phyloP scores from a whole-genome alignment of 2,888 invertebrate genomes.

The Brachypterus glaber region DNA sequence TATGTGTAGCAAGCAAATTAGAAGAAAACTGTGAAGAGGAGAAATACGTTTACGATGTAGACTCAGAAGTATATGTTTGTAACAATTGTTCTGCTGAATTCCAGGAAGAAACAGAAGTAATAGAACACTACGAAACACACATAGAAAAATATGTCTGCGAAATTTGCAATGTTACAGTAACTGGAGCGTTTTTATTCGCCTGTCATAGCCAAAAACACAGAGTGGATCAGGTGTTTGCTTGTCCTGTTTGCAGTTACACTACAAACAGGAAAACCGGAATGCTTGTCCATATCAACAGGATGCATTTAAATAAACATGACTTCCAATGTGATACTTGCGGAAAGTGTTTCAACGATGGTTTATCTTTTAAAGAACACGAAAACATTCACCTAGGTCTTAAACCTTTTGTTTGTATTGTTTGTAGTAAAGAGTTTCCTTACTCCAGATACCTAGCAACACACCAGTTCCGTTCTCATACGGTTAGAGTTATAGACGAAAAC shows the following conservation, averaged over 20 bases:
- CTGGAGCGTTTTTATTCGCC: constrained; percentile 30
- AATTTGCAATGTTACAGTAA: constrained; percentile 26
- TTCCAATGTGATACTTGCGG: constrained; percentile 43
- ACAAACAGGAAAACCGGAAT: constrained; percentile 14
- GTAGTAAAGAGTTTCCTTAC: constrained; percentile 37
- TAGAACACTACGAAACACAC: constrained; percentile 28
- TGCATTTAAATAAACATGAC: constrained; percentile 40
- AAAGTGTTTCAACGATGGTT: constrained; percentile 41
- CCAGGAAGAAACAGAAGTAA: constrained; percentile 25
- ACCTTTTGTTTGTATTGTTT: constrained; percentile 40
- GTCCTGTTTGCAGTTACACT: constrained; percentile 17
- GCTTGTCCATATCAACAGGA: constrained; percentile 46
- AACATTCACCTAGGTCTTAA: constrained; percentile 37
- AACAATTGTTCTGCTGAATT: constrained; percentile 29
- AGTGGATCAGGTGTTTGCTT: constrained; percentile 25
- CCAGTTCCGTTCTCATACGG: constrained; percentile 30
- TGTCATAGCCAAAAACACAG: constrained; percentile 31
- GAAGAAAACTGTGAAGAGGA: constrained; percentile 14
- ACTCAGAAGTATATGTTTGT: constrained; percentile 27
- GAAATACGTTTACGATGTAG: constrained; percentile 23
- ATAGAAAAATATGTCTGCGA: constrained; percentile 33
- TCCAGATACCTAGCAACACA: constrained; percentile 29
- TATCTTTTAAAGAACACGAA: constrained; percentile 40
- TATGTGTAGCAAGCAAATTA: constrained; percentile 16
- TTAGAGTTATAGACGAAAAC: constrained; percentile 36